Conservation (phyloP, 2,113 vertebrate species). For the Dendrocopos noguchii region DNA sequence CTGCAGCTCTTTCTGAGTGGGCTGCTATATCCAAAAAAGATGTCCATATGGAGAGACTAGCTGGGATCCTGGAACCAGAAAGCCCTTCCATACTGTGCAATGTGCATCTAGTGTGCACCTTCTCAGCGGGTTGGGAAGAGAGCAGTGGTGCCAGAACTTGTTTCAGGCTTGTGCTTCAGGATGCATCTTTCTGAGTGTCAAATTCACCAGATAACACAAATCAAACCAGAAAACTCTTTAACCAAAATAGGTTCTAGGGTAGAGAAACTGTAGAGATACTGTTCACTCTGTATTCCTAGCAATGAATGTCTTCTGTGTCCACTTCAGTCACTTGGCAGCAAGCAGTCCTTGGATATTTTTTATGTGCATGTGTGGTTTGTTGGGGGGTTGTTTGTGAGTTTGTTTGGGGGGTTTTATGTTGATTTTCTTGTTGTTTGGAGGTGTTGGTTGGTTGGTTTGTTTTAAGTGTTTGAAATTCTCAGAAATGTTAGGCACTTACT, state of each 20-base stretch:
- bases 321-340: neutral
- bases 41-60: constrained; percentile 12
- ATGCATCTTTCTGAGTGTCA: neutral
- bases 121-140: fast-evolving
- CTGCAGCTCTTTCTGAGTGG: neutral
- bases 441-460: neutral
- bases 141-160: neutral
- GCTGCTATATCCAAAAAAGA: neutral
- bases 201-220: neutral
- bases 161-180: neutral
- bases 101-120: neutral
- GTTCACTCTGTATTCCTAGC: neutral
- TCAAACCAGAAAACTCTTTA: neutral
- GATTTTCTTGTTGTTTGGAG: neutral
- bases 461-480: neutral
- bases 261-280: neutral
- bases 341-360: neutral
- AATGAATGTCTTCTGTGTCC: fast-evolving
- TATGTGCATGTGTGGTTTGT: neutral
- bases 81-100: neutral
- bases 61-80: constrained; percentile 16
- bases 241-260: neutral
- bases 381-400: too few species aligned
- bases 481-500: neutral
- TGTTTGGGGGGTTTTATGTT: too few species aligned